Conservation (phyloP, 2,888 invertebrate genomes). For the Chrysolina haemoptera region DNA sequence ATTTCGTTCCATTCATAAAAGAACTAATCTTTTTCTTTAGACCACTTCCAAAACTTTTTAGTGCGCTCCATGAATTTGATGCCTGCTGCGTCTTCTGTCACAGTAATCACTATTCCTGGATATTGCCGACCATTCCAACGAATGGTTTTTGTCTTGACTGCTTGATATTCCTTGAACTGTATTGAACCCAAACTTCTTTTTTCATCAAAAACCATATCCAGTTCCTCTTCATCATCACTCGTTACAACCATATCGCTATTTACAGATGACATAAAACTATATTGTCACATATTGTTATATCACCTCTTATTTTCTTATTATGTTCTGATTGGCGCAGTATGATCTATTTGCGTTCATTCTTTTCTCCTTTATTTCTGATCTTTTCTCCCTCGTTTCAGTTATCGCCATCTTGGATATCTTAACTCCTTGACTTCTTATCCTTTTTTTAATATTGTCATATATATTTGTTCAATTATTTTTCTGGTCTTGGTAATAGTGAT, state of each 20-base stretch:
- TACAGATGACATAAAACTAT: not conserved
- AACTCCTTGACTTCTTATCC: no score
- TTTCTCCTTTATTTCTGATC: no score
- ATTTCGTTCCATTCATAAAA: not conserved
- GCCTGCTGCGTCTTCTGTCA: not conserved
- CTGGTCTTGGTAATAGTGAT: no score
- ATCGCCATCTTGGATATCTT: no score
- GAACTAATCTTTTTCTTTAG: no score
- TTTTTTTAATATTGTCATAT: no score
- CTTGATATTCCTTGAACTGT: not conserved
- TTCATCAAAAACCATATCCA: not conserved
- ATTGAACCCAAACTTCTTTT: not conserved
- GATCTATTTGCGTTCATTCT: no score
- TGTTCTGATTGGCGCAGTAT: no score
- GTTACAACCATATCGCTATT: not conserved
- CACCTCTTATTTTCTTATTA: no score
- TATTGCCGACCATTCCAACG: not conserved
- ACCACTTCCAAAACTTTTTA: not conserved
- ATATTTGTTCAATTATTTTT: no score
- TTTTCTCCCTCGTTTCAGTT: no score
- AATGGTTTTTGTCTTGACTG: not conserved
- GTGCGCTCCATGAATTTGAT: not conserved
- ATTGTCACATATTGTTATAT: not conserved
- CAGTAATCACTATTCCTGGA: not conserved
- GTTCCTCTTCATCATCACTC: slow-evolving; percentile 1